Percentiles rank a stretch among this genome's conserved stretches.
Conservation (phyloP, 2,797 vertebrate species). For the Petrocephalus sullivani region DNA sequence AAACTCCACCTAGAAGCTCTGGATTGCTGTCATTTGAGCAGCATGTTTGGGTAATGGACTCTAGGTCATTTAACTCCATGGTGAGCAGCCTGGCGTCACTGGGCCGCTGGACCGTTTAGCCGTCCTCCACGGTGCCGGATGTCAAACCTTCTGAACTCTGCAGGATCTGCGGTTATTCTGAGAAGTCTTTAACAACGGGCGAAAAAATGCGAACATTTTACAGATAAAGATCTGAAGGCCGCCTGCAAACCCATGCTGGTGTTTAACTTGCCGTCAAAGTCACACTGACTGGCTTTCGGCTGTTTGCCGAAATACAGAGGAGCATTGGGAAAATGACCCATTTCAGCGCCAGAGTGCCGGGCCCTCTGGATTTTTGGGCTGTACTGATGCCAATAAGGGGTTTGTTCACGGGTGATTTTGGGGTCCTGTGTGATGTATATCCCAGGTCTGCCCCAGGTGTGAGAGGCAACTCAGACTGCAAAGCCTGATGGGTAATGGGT, state of each 20-base stretch:
- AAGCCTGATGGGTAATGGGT: not conserved
- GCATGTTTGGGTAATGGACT: not conserved
- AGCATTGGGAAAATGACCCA: not conserved
- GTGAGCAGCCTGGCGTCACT: not conserved
- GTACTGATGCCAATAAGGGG: not conserved
- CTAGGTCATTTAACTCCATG: not conserved
- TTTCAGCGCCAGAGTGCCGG: not conserved
- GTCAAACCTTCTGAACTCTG: not conserved
- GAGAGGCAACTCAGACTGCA: not conserved
- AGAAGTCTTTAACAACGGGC: not conserved
- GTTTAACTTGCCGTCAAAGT: not conserved
- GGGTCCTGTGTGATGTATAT: not conserved
- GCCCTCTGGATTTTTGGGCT: not conserved
- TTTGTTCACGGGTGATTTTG: not conserved
- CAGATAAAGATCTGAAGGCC: not conserved
- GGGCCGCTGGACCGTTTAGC: not conserved
- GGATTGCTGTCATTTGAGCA: not conserved
- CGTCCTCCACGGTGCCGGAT: not conserved
- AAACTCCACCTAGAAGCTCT: not conserved
- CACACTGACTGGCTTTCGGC: not conserved
- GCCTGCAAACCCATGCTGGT: not conserved
- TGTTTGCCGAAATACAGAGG: not conserved
- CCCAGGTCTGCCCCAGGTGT: not conserved
- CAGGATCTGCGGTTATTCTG: not conserved
- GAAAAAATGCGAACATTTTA: not conserved